Evolutionary conservation across 1,140 invertebrate genomes (phyloP), one percentile per base, ranked within the genome.

Genomic region (Saxidomus purpurata): DNA sequence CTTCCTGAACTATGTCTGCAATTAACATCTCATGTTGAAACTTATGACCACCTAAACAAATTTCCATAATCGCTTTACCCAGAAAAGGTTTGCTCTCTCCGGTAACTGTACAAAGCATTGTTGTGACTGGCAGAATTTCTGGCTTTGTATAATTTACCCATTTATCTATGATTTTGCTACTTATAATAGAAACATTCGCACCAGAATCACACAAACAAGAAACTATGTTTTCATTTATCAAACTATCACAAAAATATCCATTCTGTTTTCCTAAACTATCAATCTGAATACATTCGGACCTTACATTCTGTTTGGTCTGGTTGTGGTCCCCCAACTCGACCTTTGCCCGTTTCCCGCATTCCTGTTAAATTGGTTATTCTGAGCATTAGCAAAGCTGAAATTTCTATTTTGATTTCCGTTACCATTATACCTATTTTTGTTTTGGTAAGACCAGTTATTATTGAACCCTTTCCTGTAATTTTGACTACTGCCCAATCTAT

Each of bases 191-290:
- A 19, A 63, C 22, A 63, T 63, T 63, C 6, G 38, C 36, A 15
- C 67, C 67, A 22, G 67, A 71, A 71, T 71, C 67, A 71, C 67
- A 71, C 38, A 71, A 71, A 43, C 67, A 71, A 19, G 67, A 71
- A n/a, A 71, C 36, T 38, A 19, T n/a, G n/a, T n/a, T n/a, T n/a
- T n/a, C n/a, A n/a, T n/a, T n/a, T n/a, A n/a, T n/a, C n/a, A n/a
- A 71, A n/a, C n/a, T 28, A 15, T 63, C 59, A 63, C 25, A 63
- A 28, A 4, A 63, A 63, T 28, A 63, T 3, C 59, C 59, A 63
- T 28, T 63, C 28, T 63, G 1, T 28, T 25, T 25, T 15, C 25
- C 25, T n/a, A 63, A 28, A 15, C 59, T 63, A 28, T 63, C 28
- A 2, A 63, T 6, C 9, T 71, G 38, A 38, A 40, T 22, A 17